phyloP scores from a whole-genome alignment of 1,140 invertebrate genomes.

The Drosophila pandora region DNA sequence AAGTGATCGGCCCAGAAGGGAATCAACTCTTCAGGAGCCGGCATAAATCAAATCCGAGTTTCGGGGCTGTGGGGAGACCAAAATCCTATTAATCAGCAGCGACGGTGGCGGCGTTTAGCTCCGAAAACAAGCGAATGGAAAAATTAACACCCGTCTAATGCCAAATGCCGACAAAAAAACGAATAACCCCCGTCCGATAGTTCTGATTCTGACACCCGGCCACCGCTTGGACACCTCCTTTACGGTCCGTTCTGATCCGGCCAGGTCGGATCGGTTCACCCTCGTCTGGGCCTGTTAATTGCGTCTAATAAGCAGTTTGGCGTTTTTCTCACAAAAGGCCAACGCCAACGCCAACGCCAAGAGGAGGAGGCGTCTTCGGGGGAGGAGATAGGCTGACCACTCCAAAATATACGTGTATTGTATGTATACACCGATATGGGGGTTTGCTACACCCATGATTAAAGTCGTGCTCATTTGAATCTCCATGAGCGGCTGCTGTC shows the following conservation, averaged over 20 bases:
- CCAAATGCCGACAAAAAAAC: constrained; percentile 77
- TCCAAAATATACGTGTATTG: constrained; percentile 8
- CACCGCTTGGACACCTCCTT: constrained; percentile 10
- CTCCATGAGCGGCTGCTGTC: constrained; percentile 56
- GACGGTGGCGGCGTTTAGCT: constrained; percentile 26
- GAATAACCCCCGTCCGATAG: constrained; percentile 49
- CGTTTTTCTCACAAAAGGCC: constrained; percentile 79
- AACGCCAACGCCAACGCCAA: constrained; percentile 62
- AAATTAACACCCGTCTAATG: constrained; percentile 72
- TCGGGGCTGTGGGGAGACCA: constrained; percentile 40
- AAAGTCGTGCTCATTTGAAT: constrained; percentile 78
- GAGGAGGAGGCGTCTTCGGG: constrained; percentile 19
- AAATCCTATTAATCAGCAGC: constrained; percentile 76
- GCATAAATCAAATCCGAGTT: constrained; percentile 59
- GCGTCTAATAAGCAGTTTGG: constrained; percentile 81
- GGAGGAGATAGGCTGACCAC: constrained; percentile 48
- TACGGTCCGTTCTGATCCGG: constrained; percentile 9
- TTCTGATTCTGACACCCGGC: constrained; percentile 59
- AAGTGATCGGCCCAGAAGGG: constrained; percentile 28
- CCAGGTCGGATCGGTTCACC: constrained; percentile 6
- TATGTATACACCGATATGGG: constrained; percentile 24
- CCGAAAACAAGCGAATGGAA: constrained; percentile 38
- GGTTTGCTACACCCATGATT: constrained; percentile 66
- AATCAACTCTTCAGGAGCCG: not conserved
- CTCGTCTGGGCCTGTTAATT: constrained; percentile 68